These are phyloP conservation scores for Chirona hameri DNA, from an alignment of 2,888 invertebrate species.

Conservation along the genomic window DNA sequence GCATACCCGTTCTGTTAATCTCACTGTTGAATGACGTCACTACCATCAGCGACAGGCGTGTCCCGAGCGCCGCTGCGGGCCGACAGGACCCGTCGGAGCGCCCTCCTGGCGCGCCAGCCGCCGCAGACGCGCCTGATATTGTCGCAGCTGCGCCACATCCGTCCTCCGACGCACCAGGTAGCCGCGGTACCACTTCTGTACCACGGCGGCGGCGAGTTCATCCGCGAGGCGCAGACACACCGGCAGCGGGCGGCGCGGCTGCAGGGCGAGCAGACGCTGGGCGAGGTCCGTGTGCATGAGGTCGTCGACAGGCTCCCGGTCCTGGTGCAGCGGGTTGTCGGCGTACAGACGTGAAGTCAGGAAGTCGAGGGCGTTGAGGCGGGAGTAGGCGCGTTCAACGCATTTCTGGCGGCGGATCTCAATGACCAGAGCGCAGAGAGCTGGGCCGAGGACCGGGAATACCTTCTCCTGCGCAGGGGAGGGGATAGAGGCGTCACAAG, in stretches of 20 bases:
- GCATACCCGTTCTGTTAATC: too few relatives aligned
- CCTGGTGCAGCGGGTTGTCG: background rate
- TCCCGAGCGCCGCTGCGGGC: background rate
- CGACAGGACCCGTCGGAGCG: background rate
- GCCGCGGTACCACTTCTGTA: slow-evolving; percentile 14
- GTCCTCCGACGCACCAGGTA: background rate
- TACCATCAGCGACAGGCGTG: background rate
- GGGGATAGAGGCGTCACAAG: background rate
- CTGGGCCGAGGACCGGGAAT: background rate
- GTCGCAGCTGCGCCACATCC: background rate
- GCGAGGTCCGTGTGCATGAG: background rate
- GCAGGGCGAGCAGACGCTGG: background rate
- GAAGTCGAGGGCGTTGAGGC: background rate
- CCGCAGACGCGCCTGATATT: background rate
- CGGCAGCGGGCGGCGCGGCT: background rate
- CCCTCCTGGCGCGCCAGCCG: background rate
- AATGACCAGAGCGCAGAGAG: background rate
- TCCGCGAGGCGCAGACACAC: background rate
- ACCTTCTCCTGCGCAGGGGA: background rate
- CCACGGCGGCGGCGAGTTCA: background rate
- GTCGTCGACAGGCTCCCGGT: background rate
- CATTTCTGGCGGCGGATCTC: background rate
- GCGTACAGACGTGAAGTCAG: background rate
- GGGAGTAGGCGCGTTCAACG: background rate
- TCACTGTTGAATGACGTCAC: too few relatives aligned